Base-by-base conservation (phyloP, 2,113 vertebrate genomes). In the Sander vitreus region DNA sequence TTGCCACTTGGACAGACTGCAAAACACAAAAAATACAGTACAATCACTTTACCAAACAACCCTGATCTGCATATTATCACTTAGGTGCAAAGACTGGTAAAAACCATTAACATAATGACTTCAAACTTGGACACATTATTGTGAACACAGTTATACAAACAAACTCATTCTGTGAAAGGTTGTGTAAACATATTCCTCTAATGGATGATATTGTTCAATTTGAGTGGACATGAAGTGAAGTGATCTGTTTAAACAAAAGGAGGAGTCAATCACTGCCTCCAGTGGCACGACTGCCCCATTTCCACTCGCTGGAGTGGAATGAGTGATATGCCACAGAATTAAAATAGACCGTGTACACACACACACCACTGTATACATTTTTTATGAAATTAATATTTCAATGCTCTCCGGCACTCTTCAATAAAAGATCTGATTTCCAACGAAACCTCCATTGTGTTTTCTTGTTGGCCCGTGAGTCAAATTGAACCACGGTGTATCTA, bases 1-100 rank as follows among this genome's bases (percentile, higher is more conserved):
- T 90, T 96, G 73, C 97, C 97, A 47, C 96, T 97, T 53, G 97
- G 92, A 93, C 97, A 99, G 73, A 98, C 98, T 99, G 93, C 84
- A 88, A 66, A 91, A 68, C 1, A 58, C 4, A 53, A 4, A 71
- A n/a, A 65, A 65, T 15, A 64, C 51, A 69, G 7, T 23, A 18
- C 63, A 63, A 60, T n/a, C 4, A 62, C n/a, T 64, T 76, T n/a
- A 80, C 11, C 57, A 69, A 77, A 68, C 39, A 74, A 30, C 9
- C 2, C 21, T 12, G 10, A 72, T 82, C 25, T 82, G 73, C 50
- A 80, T 81, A 39, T 71, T 66, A 60, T 69, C 63, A 48, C 33
- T 53, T 25, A 27, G 39, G 33, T 53, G 30, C 62, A 81, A 70
- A 81, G 54, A 75, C 19, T 13, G 66, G 51, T 33, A 50, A 84